These are phyloP conservation scores for Hestina assimilis DNA, from an alignment of 1,140 invertebrate species.

Conservation along the genomic window DNA sequence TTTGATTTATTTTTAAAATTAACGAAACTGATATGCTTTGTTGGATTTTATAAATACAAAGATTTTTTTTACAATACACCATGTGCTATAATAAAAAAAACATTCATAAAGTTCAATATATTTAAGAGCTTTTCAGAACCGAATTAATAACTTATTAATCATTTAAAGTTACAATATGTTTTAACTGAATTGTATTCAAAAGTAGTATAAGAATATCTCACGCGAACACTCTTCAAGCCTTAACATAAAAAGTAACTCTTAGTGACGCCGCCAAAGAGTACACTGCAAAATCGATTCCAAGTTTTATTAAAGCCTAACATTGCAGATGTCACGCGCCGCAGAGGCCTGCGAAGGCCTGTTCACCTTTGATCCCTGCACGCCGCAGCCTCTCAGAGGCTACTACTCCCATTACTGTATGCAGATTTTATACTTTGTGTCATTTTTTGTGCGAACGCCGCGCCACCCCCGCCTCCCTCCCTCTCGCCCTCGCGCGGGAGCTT, in stretches of 20 bases:
- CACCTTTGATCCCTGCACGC: slow-evolving; percentile 63
- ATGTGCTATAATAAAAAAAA: too few species aligned
- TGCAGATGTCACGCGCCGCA: slow-evolving; percentile 27
- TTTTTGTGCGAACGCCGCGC: slow-evolving; percentile 59
- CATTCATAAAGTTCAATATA: too few species aligned
- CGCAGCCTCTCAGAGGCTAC: slow-evolving; percentile 60
- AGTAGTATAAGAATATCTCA: too few species aligned
- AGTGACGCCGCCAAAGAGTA: background rate
- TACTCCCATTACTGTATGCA: slow-evolving; percentile 66
- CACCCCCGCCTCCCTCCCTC: slow-evolving; percentile 19
- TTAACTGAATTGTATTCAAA: too few species aligned
- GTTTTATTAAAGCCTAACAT: slow-evolving; percentile 26
- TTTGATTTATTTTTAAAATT: background rate
- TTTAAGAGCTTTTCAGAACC: too few species aligned
- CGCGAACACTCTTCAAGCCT: too few species aligned
- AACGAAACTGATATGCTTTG: background rate
- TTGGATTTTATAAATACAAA: too few species aligned
- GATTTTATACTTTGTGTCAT: slow-evolving; percentile 75
- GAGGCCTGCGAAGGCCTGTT: slow-evolving; percentile 31
- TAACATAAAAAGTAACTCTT: too few species aligned
- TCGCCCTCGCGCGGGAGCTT: slow-evolving; percentile 45
- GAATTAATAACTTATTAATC: too few species aligned
- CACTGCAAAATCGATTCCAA: slow-evolving; percentile 21
- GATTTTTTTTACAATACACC: too few species aligned
- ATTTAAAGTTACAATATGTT: too few species aligned